Evolutionary conservation across 2,888 invertebrate species (phyloP), one percentile per base, ranked within the genome.

Genomic region (Anaspis maculata): DNA sequence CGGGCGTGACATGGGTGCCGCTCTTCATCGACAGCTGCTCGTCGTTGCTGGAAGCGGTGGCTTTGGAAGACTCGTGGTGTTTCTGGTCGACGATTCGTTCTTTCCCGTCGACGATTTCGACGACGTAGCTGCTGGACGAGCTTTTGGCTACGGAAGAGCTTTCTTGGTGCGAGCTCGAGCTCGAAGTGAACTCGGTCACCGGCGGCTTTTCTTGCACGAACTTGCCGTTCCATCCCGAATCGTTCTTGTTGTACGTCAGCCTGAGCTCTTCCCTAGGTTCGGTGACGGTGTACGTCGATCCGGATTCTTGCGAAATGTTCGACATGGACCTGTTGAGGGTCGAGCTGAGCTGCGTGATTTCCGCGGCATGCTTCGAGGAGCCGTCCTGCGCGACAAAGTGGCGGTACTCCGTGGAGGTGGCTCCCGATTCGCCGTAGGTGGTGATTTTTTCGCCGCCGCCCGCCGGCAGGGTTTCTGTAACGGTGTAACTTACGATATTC

Each of bases 61-160:
- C 44, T 23, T 51, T 34, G 7, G 39, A 47, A 61, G 73, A 70
- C 58, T 77, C 75, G 46, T 74, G 71, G 28, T 70, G 72, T 31
- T 74, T 71, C 46, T 69, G 69, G 40, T 77, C 76, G 25, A 77
- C 62, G 24, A 77, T 69, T 22, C 73, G 64, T 61, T 77, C 77
- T 55, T 76, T 76, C 2, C 77, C 77, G 50, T 77, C 76, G 13
- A 77, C 72, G 42, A 76, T 72, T 63, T 80, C 79, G 27, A 79
- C 72, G 15, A 74, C 73, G 50, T 79, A 77, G 10, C 77, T 77
- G 11, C 74, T 73, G 2, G 77, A 74, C 21, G 77, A 72, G 16
- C 74, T 76, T 56, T 78, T 76, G 28, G 70, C 67, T 3, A 70
- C 63, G 35, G 70, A 72, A 38, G 74, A 70, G 45, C 68, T 71